Percentiles rank a stretch among this genome's conserved stretches.
Conservation (phyloP, 2,113 vertebrate genomes). For the Damaliscus lunatus region DNA sequence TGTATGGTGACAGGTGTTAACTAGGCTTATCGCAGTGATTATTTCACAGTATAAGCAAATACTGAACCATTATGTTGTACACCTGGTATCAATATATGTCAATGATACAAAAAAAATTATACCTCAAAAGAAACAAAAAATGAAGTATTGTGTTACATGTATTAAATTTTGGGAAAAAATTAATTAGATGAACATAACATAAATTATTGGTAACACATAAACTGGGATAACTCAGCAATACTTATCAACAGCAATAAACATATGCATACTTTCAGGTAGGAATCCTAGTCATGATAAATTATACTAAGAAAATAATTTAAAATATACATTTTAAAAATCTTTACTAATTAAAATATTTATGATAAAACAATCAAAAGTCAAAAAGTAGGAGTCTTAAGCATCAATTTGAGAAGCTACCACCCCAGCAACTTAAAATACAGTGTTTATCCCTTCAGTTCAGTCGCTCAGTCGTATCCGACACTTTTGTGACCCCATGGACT, state of each 20-base stretch:
- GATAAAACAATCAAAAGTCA: neutral
- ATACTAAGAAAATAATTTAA: neutral
- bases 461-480: fast-evolving
- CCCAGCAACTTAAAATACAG: neutral
- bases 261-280: neutral
- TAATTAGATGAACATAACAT: neutral
- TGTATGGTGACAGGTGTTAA: neutral
- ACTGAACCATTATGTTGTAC: neutral
- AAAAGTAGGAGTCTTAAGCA: neutral
- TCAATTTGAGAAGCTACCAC: neutral
- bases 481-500: neutral
- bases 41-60: neutral
- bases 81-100: neutral
- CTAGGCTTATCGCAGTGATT: neutral
- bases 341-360: neutral
- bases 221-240: neutral
- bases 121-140: neutral
- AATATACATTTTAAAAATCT: neutral
- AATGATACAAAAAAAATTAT: neutral
- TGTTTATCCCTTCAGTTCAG: neutral
- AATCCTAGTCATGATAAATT: neutral
- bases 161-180: neutral
- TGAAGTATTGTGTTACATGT: neutral
- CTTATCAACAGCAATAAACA: neutral
- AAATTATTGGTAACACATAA: neutral